Evolutionary conservation across 2,888 invertebrate species (phyloP), one percentile per base, ranked within the genome.

Genomic region (Parochlus steinenii): DNA sequence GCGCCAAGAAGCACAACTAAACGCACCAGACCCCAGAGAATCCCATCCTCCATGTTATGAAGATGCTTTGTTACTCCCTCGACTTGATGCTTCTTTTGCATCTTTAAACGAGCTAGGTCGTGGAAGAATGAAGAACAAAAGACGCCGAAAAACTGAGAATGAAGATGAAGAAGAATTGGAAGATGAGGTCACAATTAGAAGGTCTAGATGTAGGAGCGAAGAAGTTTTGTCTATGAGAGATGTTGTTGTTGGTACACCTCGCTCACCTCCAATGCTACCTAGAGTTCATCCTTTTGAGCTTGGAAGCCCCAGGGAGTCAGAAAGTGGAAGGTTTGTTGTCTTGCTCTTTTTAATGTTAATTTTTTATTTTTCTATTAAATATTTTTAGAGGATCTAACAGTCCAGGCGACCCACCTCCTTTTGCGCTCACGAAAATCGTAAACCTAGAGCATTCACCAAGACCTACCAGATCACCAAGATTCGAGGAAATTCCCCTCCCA

Each of bases 11-110:
- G 63, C 63, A 11, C 55, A 65, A 10, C 60, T 64, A 33, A 75
- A 70, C 48, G 69, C 74, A 15, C 70, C 75, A 5, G 75, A 76
- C 52, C 71, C 71, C 1, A 64, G 76, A 44, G 79, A 79, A 55
- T 63, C 74, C 19, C 66, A 71, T 39, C 74, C 80, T 23, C 82
- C 82, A 1, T 73, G 74, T 3, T 82, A 82, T 47, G 74, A 72
- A 46, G 81, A 80, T 58, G 82, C 81, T 20, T 62, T 82, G 37
- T 64, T 71, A 14, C 73, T 82, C 71, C 77, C 79, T 2, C 70
- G 74, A 48, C 47, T 77, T 24, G 71, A 69, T 45, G 53, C 64
- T 4, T 73, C 74, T 1, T 65, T 64, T 46, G 66, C 68, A 45
- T 71, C 71, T 1, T 52, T 60, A 52, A 24, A 52, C 38, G 49